Percentiles rank a stretch among this genome's conserved stretches.
These are phyloP conservation scores for Otus scops DNA, from an alignment of 2,797 vertebrate genomes.

Conservation along the genomic window DNA sequence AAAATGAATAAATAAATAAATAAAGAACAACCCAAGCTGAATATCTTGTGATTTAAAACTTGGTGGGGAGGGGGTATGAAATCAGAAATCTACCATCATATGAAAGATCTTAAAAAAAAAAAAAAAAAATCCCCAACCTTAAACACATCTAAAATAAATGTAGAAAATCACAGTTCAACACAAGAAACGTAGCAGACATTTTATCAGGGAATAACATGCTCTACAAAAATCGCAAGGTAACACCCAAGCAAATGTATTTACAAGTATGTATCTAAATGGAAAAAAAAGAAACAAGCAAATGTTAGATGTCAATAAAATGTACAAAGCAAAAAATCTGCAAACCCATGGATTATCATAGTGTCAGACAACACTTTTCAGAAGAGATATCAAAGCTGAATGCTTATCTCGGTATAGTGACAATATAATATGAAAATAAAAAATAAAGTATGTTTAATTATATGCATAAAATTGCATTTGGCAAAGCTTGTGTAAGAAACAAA, in stretches of 20 bases:
- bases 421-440: not conserved
- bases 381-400: not conserved
- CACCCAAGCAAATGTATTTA: not conserved
- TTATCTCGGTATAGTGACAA: not conserved
- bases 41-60: not conserved
- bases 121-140: fast-evolving
- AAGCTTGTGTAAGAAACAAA: not conserved
- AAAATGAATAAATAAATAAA: too few relatives aligned
- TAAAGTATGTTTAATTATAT: not conserved
- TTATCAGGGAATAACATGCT: not conserved
- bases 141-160: not conserved
- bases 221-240: not conserved
- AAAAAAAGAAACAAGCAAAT: not conserved
- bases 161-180: not conserved
- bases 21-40: not conserved
- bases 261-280: not conserved
- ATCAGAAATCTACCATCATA: not conserved
- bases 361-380: not conserved
- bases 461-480: not conserved
- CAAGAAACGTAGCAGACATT: not conserved
- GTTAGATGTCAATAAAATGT: not conserved
- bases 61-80: fast-evolving
- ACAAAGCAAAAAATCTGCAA: not conserved
- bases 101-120: not conserved
- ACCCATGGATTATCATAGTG: not conserved